Evolutionary conservation across 2,888 invertebrate species (phyloP), one percentile per base, ranked within the genome.

Genomic region (Eupithecia subfuscata): DNA sequence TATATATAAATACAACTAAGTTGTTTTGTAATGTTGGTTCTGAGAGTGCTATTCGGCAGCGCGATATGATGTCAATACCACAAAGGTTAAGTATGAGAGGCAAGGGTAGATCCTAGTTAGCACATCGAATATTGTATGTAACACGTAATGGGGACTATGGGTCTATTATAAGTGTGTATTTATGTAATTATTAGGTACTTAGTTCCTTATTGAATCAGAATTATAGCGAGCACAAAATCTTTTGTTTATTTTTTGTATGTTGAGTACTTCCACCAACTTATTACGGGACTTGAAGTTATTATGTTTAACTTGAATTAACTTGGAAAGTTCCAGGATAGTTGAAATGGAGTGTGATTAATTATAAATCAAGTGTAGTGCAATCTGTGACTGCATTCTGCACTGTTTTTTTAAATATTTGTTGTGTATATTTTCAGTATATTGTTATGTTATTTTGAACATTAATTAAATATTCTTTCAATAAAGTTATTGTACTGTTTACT

Each of bases 401-500:
- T 80, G 68, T 74, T 76, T 81, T 65, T 63, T 65, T 64, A 45
- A n/a, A 68, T 71, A 74, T 52, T 79, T 79, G 84, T 82, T 78
- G 79, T 80, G 78, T 82, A 83, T 81, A 82, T 84, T 84, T 80
- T 73, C 74, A 84, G 78, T 81, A 80, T 72, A 82, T 81, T 82
- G 81, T 87, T 87, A 82, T 83, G 83, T 86, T 88, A 85, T 86
- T 85, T 45, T 83, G 84, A 84, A 77, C 71, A 77, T 78, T 78
- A 70, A 75, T 79, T 83, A 22, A 80, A 83, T 83, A 86, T 86
- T 82, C 80, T 85, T 86, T 82, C 78, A 88, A 87, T 89, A 87
- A 87, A 88, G 82, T 84, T 86, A 87, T 88, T 85, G 78, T 81
- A 85, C 85, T 86, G 85, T 87, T 87, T 78, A 76, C 30, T 64